Evolutionary conservation across 1,140 invertebrate genomes (phyloP).

Genomic region (Ceratosolen solmsi): DNA sequence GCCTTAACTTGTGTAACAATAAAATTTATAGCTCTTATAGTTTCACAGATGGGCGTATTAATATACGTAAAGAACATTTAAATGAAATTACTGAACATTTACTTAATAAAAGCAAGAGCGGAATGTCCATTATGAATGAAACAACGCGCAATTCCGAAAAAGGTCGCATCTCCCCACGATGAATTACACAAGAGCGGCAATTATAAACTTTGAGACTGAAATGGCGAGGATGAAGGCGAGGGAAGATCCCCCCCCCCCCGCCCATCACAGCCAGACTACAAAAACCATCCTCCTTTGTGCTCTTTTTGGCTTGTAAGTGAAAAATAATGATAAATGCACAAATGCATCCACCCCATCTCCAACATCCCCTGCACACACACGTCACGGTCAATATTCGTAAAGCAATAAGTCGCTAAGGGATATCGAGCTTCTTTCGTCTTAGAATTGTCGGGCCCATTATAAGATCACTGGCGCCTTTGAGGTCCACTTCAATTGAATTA

Average conservation of each 20-base stretch:
- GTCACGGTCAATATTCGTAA: background rate
- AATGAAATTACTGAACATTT: background rate
- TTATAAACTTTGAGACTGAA: background rate
- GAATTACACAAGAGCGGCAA: background rate
- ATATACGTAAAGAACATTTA: background rate
- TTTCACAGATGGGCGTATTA: background rate
- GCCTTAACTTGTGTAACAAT: background rate
- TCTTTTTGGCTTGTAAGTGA: no score
- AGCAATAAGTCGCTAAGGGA: background rate
- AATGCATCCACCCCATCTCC: no score
- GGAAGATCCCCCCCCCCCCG: no score
- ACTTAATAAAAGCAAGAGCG: background rate
- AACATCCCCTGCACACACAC: no score
- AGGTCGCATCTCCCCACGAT: background rate
- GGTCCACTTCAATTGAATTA: background rate
- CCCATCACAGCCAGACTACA: no score
- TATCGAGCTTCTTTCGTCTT: background rate
- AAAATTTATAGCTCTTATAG: background rate
- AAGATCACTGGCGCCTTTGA: no score
- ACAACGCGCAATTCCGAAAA: background rate
- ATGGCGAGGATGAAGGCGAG: background rate
- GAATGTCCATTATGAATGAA: background rate
- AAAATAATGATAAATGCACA: no score
- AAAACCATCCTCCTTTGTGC: no score
- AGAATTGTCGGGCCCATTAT: no score